Base-by-base conservation (phyloP, 2,888 invertebrate species). In the Hirtodrosophila histrioides region DNA sequence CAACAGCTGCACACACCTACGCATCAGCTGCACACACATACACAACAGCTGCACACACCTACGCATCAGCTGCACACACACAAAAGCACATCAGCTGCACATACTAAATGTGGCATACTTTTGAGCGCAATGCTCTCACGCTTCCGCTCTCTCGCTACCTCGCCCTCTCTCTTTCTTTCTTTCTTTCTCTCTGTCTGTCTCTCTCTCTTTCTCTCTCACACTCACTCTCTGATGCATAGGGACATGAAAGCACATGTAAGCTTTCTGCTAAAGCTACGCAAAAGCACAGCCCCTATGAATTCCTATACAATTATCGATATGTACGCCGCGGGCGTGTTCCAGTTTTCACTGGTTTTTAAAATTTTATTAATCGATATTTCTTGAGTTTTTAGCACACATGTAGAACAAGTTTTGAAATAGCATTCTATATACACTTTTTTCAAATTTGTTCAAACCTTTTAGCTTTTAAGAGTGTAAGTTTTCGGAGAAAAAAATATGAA, bases 61-160 rank as follows among this genome's bases (percentile, higher is more conserved):
- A 6, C 4, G 3, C 27, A 37, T 33, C 40, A 17, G 17, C 17
- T 17, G 17, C 17, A 17, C 17, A 17, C 17, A 17, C 17, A 17
- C 17, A 17, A 17, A 17, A 17, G 17, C 17, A 17, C 17, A 17
- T 17, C 17, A 17, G 17, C 17, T 17, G 17, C 17, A 17, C 17
- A 17, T 17, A 17, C 17, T 17, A 17, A 17, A 17, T 17, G 35
- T 72, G 65, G 58, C 72, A 74, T 65, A 73, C 74, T 69, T 73
- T 73, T 37, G 12, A 54, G 73, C 53, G 31, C 37, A 45, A 45
- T 7, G n/a, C 27, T 36, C 44, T 40, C 11, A 17, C 40, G 4
- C 27, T n/a, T 27, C 27, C 40, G 27, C 23, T 29, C 11, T 8
- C 46, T 40, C 37, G 12, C 6, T 29, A 9, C 24, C 23, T n/a